Evolutionary conservation across 2,888 invertebrate genomes (phyloP).

Genomic region (Malacosoma neustria): DNA sequence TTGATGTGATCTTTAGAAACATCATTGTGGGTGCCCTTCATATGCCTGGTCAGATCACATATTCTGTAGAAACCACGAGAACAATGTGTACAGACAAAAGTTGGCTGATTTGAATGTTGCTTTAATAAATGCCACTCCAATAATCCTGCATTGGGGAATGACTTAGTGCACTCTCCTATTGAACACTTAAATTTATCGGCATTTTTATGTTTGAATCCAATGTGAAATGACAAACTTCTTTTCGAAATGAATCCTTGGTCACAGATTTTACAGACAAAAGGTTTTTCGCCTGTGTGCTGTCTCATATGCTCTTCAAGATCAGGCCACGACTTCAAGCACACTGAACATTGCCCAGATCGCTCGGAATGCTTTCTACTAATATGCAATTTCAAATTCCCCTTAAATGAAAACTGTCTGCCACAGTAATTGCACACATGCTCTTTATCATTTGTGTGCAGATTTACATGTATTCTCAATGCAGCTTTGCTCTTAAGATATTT

Average conservation of each 20-base stretch:
- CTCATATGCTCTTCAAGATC: constrained; percentile 73
- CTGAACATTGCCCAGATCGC: constrained; percentile 64
- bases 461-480: constrained; percentile 66
- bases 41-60: constrained; percentile 57
- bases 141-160: constrained; percentile 58
- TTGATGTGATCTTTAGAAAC: neutral
- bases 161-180: constrained; percentile 47
- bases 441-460: constrained; percentile 49
- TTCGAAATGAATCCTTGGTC: constrained; percentile 42
- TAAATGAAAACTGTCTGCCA: constrained; percentile 65
- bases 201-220: constrained; percentile 57
- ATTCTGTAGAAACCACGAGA: constrained; percentile 54
- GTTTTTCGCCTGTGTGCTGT: constrained; percentile 73
- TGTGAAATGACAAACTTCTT: constrained; percentile 51
- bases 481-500: constrained; percentile 65
- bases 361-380: constrained; percentile 72
- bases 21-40: constrained; percentile 38
- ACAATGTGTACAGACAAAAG: constrained; percentile 56
- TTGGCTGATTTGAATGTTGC: constrained; percentile 58
- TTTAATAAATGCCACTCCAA: constrained; percentile 61
- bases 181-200: constrained; percentile 55
- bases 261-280: constrained; percentile 50
- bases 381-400: constrained; percentile 72
- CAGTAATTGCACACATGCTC: constrained; percentile 57
- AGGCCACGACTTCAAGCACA: constrained; percentile 70